These are phyloP conservation scores for Chrosomus eos DNA, from an alignment of 2,797 vertebrate species.

Conservation along the genomic window DNA sequence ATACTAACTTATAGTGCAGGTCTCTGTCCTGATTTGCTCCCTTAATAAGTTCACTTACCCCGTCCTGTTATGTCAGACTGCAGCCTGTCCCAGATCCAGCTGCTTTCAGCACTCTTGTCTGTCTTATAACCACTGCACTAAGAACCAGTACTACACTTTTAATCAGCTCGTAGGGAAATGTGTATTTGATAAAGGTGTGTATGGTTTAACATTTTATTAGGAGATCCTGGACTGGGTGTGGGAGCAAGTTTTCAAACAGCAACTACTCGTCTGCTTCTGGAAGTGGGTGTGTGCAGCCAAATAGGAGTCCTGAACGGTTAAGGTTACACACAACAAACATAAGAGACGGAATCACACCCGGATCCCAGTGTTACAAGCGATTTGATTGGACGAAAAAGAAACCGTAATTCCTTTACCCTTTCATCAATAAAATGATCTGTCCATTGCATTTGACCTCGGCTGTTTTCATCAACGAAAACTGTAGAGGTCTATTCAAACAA, in stretches of 20 bases:
- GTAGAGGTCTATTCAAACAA: neutral
- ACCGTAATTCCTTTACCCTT: slow-evolving; percentile 38
- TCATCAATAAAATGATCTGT: neutral
- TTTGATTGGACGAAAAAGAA: slow-evolving; percentile 52
- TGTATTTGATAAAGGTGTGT: slow-evolving; percentile 85
- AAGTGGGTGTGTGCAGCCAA: slow-evolving; percentile 72
- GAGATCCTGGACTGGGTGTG: slow-evolving; percentile 85
- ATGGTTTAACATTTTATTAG: slow-evolving; percentile 79
- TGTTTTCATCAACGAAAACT: neutral
- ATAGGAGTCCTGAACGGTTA: slow-evolving; percentile 60
- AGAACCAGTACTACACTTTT: slow-evolving; percentile 66
- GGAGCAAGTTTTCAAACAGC: slow-evolving; percentile 59
- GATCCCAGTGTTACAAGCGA: slow-evolving; percentile 40
- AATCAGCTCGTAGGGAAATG: slow-evolving; percentile 75
- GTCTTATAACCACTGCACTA: slow-evolving; percentile 21
- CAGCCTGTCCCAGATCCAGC: slow-evolving; percentile 25
- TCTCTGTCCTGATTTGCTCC: neutral
- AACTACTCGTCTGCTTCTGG: slow-evolving; percentile 55
- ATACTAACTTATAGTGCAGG: neutral
- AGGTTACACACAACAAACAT: slow-evolving; percentile 67
- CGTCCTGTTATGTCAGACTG: neutral
- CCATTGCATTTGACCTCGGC: too few relatives aligned
- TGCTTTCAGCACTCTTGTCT: slow-evolving; percentile 42
- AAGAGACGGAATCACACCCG: slow-evolving; percentile 72
- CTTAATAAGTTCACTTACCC: slow-evolving; percentile 19